Percentiles rank a stretch among this genome's conserved stretches.
phyloP scores from a whole-genome alignment of 2,797 vertebrate species.

The Ceryle rudis region DNA sequence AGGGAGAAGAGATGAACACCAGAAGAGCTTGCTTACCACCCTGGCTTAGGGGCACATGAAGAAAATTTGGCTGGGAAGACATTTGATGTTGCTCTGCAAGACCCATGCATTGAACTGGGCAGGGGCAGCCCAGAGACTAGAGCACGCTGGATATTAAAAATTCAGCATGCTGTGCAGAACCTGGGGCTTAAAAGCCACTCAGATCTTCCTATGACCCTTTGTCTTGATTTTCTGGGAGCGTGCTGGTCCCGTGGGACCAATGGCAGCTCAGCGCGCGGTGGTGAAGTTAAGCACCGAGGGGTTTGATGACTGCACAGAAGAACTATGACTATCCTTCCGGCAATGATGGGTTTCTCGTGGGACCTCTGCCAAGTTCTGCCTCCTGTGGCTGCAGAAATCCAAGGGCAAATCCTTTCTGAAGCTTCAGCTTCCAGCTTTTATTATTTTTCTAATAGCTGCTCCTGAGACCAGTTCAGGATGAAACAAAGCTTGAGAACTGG shows the following conservation, averaged over 20 bases:
- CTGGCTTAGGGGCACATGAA: neutral
- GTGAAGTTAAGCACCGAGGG: neutral
- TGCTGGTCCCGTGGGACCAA: neutral
- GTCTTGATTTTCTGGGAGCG: neutral
- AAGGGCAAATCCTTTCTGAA: neutral
- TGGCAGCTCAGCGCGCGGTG: neutral
- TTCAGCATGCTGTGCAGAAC: neutral
- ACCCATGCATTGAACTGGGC: neutral
- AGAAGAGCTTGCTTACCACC: neutral
- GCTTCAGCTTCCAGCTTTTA: neutral
- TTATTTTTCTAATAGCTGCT: neutral
- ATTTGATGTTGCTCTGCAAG: neutral
- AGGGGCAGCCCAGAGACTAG: neutral
- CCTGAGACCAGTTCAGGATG: neutral
- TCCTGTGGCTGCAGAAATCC: neutral
- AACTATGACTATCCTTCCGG: neutral
- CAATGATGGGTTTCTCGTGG: neutral
- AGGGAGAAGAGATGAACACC: neutral
- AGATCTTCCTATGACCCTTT: constrained; percentile 14
- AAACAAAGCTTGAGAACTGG: neutral
- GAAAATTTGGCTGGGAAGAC: neutral
- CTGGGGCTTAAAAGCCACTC: neutral
- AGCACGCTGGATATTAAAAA: neutral
- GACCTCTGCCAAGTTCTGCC: neutral
- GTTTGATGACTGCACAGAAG: neutral